A percentile compares a stretch with the other conserved stretches of the same genome.
phyloP scores from a whole-genome alignment of 2,888 invertebrate species.

The Cryptocephalus moraei region DNA sequence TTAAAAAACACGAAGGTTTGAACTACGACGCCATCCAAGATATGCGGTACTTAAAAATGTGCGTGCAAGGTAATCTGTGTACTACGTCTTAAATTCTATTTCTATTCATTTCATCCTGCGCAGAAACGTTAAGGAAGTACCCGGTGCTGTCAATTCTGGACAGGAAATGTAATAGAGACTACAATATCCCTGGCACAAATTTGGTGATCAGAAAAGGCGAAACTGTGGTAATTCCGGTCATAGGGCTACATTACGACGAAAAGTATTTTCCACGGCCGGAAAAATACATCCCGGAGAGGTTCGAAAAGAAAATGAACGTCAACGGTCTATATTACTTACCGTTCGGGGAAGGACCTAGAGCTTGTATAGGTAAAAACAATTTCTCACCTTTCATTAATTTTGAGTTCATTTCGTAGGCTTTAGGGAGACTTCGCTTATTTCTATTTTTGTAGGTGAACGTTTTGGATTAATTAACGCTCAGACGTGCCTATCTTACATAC shows the following conservation, averaged over 20 bases:
- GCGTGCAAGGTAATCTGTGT: too few species aligned
- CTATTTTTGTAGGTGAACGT: too few species aligned
- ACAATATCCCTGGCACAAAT: slow-evolving; percentile 22
- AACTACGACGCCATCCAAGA: slow-evolving; percentile 43
- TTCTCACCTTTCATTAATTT: too few species aligned
- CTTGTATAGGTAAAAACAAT: slow-evolving; percentile 8
- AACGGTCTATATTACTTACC: slow-evolving; percentile 20
- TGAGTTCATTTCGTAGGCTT: too few species aligned
- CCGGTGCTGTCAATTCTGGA: slow-evolving; percentile 9
- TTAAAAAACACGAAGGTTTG: slow-evolving; percentile 35
- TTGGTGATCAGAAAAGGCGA: slow-evolving; percentile 20
- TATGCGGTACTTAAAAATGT: slow-evolving; percentile 24
- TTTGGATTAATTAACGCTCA: too few species aligned
- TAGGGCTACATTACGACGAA: slow-evolving; percentile 7
- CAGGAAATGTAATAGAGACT: slow-evolving; percentile 21
- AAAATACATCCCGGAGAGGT: slow-evolving; percentile 23
- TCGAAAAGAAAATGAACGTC: slow-evolving; percentile 12
- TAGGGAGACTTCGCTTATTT: too few species aligned
- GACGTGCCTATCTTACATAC: too few species aligned
- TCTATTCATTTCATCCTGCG: background rate
- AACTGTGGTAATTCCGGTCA: slow-evolving; percentile 5
- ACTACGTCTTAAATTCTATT: too few species aligned
- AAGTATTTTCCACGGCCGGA: slow-evolving; percentile 10
- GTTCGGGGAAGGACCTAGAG: slow-evolving; percentile 18
- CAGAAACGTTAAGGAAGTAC: slow-evolving; percentile 10